Conservation (phyloP, 2,888 invertebrate genomes). For the Muscina levida region DNA sequence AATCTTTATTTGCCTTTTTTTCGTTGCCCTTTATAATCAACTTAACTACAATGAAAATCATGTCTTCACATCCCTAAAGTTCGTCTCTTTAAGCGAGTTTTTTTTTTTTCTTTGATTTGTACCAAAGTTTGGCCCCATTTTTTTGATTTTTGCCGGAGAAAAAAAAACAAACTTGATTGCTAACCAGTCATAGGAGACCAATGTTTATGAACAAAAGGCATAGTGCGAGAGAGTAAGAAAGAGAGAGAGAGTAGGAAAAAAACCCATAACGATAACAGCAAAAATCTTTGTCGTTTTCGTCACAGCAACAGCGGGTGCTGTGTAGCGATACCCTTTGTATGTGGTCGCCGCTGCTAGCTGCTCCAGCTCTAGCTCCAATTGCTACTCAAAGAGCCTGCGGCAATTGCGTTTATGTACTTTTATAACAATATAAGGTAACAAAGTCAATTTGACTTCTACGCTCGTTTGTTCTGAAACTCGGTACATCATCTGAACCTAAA, state of each 20-base stretch:
- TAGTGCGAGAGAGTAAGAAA: neutral
- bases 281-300: neutral
- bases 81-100: too few species aligned
- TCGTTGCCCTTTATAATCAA: too few species aligned
- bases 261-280: constrained; percentile 18
- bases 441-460: constrained; percentile 61
- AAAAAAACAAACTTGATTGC: constrained; percentile 28
- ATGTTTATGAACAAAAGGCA: constrained; percentile 45
- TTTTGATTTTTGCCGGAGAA: neutral
- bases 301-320: neutral
- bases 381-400: constrained; percentile 37
- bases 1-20: too few species aligned
- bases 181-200: constrained; percentile 46
- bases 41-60: constrained; percentile 14
- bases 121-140: neutral
- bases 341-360: neutral
- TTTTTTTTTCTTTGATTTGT: constrained; percentile 17
- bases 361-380: neutral
- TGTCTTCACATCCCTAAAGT: too few species aligned
- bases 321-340: constrained; percentile 24
- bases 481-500: constrained; percentile 26
- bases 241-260: neutral
- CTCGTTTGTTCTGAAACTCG: constrained; percentile 15
- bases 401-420: constrained; percentile 49
- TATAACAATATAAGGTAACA: constrained; percentile 59